These are phyloP conservation scores for Agrochola lota DNA, from an alignment of 2,888 invertebrate genomes.

Conservation along the genomic window DNA sequence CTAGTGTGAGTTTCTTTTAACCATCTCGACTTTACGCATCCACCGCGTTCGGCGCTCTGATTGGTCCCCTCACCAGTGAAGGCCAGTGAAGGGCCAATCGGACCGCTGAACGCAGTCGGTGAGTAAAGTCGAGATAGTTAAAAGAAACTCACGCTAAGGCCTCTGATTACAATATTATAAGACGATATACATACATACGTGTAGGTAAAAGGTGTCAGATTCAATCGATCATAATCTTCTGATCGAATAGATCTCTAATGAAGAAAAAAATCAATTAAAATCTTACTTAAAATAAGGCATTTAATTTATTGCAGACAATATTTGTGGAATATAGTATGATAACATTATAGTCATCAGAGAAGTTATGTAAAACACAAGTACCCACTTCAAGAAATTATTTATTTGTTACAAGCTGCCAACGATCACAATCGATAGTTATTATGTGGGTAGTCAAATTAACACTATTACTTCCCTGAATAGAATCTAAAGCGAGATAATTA, in stretches of 20 bases:
- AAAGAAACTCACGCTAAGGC: no score
- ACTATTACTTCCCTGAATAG: background rate
- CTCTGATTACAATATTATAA: conserved; percentile 22
- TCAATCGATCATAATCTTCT: conserved; percentile 5
- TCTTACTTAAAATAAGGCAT: conserved; percentile 2
- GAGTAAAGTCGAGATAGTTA: no score
- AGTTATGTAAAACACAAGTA: conserved; percentile 10
- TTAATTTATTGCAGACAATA: conserved; percentile 12
- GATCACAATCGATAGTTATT: background rate
- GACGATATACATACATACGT: conserved; percentile 10
- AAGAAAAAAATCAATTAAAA: background rate
- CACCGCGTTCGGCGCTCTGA: no score
- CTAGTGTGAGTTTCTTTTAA: no score
- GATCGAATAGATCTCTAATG: background rate
- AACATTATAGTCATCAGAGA: conserved; percentile 8
- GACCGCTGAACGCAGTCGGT: no score
- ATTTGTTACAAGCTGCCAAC: conserved; percentile 3
- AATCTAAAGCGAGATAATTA: background rate
- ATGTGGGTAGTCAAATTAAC: background rate
- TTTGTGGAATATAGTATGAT: conserved; percentile 20
- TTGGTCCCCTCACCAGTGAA: no score
- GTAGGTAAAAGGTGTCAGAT: conserved; percentile 2
- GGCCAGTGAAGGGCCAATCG: no score
- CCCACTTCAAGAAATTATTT: conserved; percentile 2
- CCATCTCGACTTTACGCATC: no score